phyloP scores from a whole-genome alignment of 2,113 vertebrate species.

The Stictonetta naevosa region DNA sequence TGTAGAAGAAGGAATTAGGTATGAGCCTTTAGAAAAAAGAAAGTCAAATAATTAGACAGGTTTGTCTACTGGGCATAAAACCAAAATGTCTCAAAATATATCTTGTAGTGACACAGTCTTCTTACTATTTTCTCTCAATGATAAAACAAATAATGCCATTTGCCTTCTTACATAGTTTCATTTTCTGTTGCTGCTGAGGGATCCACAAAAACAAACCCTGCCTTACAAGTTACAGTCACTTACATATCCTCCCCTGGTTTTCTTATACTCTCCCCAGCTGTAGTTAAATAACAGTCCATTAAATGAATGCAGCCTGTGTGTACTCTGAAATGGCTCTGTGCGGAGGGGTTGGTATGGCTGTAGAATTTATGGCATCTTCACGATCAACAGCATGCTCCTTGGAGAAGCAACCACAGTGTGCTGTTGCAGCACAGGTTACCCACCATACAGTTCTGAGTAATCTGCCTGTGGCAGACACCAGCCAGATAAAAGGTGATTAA shows the following conservation, averaged over 20 bases:
- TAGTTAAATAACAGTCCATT: background rate
- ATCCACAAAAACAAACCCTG: background rate
- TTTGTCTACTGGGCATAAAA: background rate
- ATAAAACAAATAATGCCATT: background rate
- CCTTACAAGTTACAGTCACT: background rate
- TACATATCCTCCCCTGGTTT: rapidly evolving
- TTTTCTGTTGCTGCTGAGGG: background rate
- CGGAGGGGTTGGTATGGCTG: background rate
- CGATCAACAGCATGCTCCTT: rapidly evolving
- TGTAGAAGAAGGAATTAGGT: slow-evolving; percentile 74
- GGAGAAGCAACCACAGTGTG: background rate
- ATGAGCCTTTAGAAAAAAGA: slow-evolving; percentile 80
- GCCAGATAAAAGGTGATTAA: slow-evolving; percentile 40
- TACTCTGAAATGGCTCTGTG: background rate
- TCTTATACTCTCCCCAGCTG: background rate
- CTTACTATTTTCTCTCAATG: background rate
- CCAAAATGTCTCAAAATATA: background rate
- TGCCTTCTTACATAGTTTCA: background rate
- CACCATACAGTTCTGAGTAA: slow-evolving; percentile 9
- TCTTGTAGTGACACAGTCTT: background rate
- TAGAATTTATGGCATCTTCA: background rate
- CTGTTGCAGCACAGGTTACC: background rate
- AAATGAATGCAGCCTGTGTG: background rate
- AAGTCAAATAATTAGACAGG: slow-evolving; percentile 24
- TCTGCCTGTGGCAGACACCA: background rate